Conservation (phyloP, 2,888 invertebrate genomes). For the Agrotis puta region DNA sequence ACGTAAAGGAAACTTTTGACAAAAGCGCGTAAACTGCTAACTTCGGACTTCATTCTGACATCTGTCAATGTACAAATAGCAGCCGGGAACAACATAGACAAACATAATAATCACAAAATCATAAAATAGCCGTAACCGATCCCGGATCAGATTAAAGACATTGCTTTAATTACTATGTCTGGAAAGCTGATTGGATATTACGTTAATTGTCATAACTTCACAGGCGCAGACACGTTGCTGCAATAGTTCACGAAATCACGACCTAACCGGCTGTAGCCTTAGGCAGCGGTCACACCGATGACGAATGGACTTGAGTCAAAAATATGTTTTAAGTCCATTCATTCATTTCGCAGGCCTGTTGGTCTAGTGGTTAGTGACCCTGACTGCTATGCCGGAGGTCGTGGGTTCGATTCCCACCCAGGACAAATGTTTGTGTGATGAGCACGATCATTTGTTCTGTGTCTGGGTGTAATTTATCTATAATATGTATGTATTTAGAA, state of each 20-base stretch:
- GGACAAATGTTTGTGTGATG: too few relatives aligned
- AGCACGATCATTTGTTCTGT: too few relatives aligned
- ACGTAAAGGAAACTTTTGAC: background rate
- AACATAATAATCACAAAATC: conserved; percentile 9
- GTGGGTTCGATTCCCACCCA: too few relatives aligned
- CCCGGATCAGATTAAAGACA: conserved; percentile 23
- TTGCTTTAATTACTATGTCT: conserved; percentile 44
- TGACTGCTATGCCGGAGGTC: too few relatives aligned
- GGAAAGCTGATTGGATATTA: conserved; percentile 26
- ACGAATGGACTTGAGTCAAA: too few relatives aligned
- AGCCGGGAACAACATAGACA: background rate
- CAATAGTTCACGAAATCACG: conserved; percentile 38
- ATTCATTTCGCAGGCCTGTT: too few relatives aligned
- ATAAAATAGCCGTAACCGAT: conserved; percentile 23
- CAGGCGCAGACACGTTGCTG: conserved; percentile 27
- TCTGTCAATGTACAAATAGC: background rate
- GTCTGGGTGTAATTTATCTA: too few relatives aligned
- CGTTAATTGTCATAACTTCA: conserved; percentile 25
- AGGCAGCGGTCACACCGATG: background rate
- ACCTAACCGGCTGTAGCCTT: conserved; percentile 5
- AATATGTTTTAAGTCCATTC: too few relatives aligned
- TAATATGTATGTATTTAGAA: too few relatives aligned
- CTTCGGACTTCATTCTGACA: background rate
- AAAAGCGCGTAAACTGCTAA: background rate
- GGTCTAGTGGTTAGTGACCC: too few relatives aligned